A percentile compares a stretch with the other conserved stretches of the same genome.
Conservation (phyloP, 2,113 vertebrate species). For the Corynorhinus townsendii region DNA sequence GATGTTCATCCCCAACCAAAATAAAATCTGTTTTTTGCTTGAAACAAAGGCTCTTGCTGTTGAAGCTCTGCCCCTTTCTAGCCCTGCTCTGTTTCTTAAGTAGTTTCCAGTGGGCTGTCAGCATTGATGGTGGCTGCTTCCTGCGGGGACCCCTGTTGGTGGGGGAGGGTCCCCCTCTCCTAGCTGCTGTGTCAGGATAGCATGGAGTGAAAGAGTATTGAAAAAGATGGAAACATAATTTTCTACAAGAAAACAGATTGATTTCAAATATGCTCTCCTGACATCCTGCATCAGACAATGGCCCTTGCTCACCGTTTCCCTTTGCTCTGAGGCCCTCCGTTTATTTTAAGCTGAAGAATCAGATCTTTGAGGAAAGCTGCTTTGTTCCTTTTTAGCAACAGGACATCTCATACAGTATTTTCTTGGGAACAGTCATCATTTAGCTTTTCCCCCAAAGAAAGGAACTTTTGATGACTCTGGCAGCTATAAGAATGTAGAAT, state of each 20-base stretch:
- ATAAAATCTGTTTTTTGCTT: neutral
- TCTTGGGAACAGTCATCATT: neutral
- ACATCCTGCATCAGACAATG: slow-evolving; percentile 24
- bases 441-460: neutral
- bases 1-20: neutral
- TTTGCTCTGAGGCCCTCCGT: neutral
- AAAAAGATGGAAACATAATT: neutral
- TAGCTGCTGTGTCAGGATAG: neutral
- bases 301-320: neutral
- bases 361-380: slow-evolving; percentile 17
- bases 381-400: slow-evolving; percentile 4
- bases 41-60: neutral
- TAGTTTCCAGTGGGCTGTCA: neutral
- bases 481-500: neutral
- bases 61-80: neutral
- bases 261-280: neutral
- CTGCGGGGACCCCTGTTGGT: neutral
- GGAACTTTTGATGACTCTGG: neutral
- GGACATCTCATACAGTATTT: slow-evolving; percentile 9
- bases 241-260: neutral
- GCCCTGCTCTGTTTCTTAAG: neutral
- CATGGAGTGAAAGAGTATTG: neutral
- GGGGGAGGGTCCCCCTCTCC: neutral
- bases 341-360: slow-evolving; percentile 32
- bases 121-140: neutral